Percentiles rank a stretch among this genome's conserved stretches.
phyloP scores from a whole-genome alignment of 2,113 vertebrate genomes.

The Vidua chalybeata region DNA sequence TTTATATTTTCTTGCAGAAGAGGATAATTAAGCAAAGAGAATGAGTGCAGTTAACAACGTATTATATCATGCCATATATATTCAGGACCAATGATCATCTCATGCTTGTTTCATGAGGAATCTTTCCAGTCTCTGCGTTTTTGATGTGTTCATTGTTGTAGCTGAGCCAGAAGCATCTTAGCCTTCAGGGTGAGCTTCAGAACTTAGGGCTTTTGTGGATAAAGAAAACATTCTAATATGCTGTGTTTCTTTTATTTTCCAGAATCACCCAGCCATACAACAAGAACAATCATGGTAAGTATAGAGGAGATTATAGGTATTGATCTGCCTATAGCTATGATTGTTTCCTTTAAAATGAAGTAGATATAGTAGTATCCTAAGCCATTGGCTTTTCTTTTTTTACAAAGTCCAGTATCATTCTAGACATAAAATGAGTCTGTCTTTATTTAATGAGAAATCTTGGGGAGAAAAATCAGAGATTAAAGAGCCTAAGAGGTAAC shows the following conservation, averaged over 20 bases:
- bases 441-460: background rate
- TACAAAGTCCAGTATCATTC: background rate
- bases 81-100: background rate
- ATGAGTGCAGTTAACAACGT: background rate
- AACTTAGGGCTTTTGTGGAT: background rate
- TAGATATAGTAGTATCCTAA: background rate
- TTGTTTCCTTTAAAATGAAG: background rate
- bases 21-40: background rate
- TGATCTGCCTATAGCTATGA: background rate
- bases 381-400: background rate
- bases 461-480: background rate
- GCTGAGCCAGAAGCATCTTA: background rate
- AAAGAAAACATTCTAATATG: background rate
- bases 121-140: background rate
- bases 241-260: conserved; percentile 63
- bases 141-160: background rate
- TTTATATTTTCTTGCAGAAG: conserved; percentile 7
- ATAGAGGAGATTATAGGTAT: background rate
- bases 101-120: background rate
- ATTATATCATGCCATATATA: background rate
- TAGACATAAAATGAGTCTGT: background rate
- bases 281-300: conserved; percentile 83
- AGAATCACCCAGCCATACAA: conserved; percentile 81
- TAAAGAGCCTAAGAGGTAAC: background rate
- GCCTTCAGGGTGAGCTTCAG: background rate